phyloP scores from a whole-genome alignment of 2,797 vertebrate genomes.

The Rhincodon typus region DNA sequence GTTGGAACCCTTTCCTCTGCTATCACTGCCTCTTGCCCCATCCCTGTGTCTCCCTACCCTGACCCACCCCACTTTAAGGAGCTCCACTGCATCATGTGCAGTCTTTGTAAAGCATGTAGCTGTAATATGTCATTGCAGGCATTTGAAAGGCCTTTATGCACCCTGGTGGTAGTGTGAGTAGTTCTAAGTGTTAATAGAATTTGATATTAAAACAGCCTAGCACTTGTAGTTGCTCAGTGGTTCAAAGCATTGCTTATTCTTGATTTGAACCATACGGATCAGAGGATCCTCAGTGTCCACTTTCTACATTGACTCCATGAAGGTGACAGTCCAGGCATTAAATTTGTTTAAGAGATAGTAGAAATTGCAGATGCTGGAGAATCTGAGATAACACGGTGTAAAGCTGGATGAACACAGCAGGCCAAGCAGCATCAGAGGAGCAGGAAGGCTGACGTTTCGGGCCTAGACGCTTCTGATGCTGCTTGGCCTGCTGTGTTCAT shows the following conservation, averaged over 20 bases:
- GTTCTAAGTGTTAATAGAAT: background rate
- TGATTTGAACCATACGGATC: background rate
- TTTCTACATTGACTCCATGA: background rate
- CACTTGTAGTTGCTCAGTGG: background rate
- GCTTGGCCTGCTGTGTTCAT: too few species aligned
- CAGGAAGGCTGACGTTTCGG: too few species aligned
- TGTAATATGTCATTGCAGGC: background rate
- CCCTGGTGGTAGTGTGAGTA: background rate
- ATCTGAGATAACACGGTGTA: too few species aligned
- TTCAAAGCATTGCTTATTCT: background rate
- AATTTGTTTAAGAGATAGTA: background rate
- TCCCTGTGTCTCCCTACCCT: background rate
- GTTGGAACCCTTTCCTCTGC: background rate
- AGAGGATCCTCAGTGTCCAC: background rate
- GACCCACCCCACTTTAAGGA: background rate
- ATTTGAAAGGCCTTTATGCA: background rate
- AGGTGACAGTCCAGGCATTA: background rate
- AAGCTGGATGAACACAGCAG: too few species aligned
- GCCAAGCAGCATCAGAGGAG: too few species aligned
- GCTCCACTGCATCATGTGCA: background rate
- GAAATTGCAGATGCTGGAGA: too few species aligned
- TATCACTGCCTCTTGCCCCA: too few species aligned
- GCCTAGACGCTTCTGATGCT: too few species aligned
- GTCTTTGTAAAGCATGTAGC: background rate
- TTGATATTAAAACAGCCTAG: background rate